A percentile compares a stretch with the other conserved stretches of the same genome.
phyloP scores from a whole-genome alignment of 1,140 invertebrate genomes.

The Aethina tumida region DNA sequence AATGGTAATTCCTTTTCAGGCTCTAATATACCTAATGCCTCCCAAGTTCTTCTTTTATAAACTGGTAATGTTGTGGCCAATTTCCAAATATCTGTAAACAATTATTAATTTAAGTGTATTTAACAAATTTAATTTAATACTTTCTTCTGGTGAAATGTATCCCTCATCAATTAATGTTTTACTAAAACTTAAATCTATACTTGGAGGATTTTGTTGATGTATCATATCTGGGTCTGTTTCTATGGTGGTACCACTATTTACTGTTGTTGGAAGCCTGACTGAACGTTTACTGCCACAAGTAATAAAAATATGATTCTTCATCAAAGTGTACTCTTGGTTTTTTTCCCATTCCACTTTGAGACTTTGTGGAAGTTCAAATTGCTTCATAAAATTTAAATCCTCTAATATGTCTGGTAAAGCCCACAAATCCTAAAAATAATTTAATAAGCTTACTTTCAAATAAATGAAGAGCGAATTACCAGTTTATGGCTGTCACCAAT shows the following conservation, averaged over 20 bases:
- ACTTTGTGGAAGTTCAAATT: constrained; percentile 8
- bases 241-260: constrained; percentile 1
- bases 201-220: constrained; percentile 1
- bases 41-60: constrained; percentile 27
- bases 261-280: constrained; percentile 3
- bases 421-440: constrained; percentile 16
- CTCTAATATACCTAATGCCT: constrained; percentile 23
- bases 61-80: constrained; percentile 16
- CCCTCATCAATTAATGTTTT: constrained; percentile 16
- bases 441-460: constrained; percentile 2
- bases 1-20: constrained; percentile 27
- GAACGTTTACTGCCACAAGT: constrained; percentile 4
- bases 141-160: constrained; percentile 17
- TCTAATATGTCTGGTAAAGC: constrained; percentile 17
- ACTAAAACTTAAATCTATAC: constrained; percentile 4
- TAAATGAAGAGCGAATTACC: constrained; percentile 12
- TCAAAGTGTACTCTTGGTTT: too few species aligned
- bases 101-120: constrained; percentile 2
- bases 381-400: constrained; percentile 10
- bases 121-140: constrained; percentile 6
- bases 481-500: constrained; percentile 15
- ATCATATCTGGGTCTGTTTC: not conserved
- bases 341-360: constrained; percentile 6
- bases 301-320: constrained; percentile 9
- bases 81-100: constrained; percentile 26